Base-by-base conservation (phyloP, 2,797 vertebrate genomes). In the Ctenopoma multispine region DNA sequence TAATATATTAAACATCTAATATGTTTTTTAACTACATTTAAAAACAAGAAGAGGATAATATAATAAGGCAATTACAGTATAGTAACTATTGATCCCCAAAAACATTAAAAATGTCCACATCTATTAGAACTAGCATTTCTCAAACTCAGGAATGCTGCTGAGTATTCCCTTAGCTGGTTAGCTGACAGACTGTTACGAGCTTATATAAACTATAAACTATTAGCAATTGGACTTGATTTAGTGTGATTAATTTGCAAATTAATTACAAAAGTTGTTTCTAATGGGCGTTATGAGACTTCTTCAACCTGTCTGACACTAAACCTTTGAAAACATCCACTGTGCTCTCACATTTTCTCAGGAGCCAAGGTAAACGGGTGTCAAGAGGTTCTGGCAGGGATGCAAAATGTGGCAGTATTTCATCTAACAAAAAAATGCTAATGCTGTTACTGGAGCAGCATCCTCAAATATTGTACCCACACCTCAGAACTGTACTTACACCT, bases 61-160 rank as follows among this genome's bases (percentile, higher is more conserved):
- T 36, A 79, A 80, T 54, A 72, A 67, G 23, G 59, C 48, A 75
- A 73, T 82, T 58, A 76, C 57, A 75, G 11, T 21, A 51, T 11
- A 29, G 41, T 54, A 34, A 83, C 64, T 62, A 36, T 15, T 69
- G 69, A 79, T n/a, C 55, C 75, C 72, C 15, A 40, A 21, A 68
- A 72, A 69, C 15, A 18, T 72, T 81, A 9, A 68, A 68, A 79
- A 77, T 72, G 72, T 72, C 84, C 81, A 7, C 4, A 79, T 55
- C 61, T 48, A 78, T 89, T 82, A 81, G 27, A 59, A n/a, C 1
- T n/a, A 59, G 44, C 44, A 75, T 82, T 85, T 70, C 34, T 82
- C 69, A 71, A 72, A 83, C 59, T 67, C 56, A 47, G 49, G 41
- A 40, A 47, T 47, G 50, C 51, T 63, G 63, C 40, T 23, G 64